Conservation (phyloP, 2,113 vertebrate genomes). For the Sander lucioperca region DNA sequence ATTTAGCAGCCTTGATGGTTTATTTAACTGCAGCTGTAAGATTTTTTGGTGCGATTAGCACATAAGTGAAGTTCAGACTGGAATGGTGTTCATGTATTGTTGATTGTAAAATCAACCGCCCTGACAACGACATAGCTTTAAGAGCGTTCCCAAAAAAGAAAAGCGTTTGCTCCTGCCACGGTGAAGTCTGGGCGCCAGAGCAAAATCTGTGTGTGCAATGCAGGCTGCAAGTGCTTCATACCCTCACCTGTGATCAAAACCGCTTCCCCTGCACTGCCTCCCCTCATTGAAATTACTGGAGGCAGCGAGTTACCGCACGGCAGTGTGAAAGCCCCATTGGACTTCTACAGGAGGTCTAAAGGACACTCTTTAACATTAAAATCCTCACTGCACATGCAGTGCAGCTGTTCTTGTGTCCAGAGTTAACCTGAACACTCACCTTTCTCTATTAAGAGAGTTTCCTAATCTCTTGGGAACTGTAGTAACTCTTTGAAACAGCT, state of each 20-base stretch:
- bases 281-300: too few relatives aligned
- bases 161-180: too few relatives aligned
- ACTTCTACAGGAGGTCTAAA: conserved; percentile 1
- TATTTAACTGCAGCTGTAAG: neutral
- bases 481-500: conserved; percentile 19
- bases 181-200: too few relatives aligned
- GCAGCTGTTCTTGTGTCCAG: conserved; percentile 8
- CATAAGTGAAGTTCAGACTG: neutral
- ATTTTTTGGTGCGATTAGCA: neutral
- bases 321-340: too few relatives aligned
- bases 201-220: too few relatives aligned
- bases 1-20: neutral
- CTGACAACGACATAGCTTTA: too few relatives aligned
- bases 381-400: neutral
- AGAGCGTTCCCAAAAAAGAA: too few relatives aligned
- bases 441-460: conserved; percentile 21
- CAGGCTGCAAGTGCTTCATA: too few relatives aligned
- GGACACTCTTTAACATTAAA: conserved; percentile 11
- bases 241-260: too few relatives aligned
- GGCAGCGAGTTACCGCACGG: too few relatives aligned
- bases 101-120: too few relatives aligned
- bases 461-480: neutral
- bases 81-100: neutral
- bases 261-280: too few relatives aligned
- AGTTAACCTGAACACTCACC: conserved; percentile 17